A percentile compares a stretch with the other conserved stretches of the same genome.
Evolutionary conservation across 2,113 vertebrate genomes (phyloP).

Genomic region (Aix galericulata): DNA sequence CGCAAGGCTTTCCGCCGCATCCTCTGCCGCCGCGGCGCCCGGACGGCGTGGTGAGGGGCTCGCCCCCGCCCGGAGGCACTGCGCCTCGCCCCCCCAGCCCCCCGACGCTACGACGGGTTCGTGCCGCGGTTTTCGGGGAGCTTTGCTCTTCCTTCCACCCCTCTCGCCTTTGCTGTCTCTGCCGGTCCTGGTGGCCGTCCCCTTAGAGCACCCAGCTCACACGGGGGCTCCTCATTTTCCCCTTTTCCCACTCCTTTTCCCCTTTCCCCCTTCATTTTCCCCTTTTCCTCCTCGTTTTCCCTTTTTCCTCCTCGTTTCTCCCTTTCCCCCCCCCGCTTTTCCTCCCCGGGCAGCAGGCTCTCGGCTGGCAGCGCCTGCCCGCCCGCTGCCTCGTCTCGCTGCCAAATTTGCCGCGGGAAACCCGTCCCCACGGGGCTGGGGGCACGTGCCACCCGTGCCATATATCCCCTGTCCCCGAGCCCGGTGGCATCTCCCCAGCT

Average conservation of each 20-base stretch:
- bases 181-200: too few relatives aligned
- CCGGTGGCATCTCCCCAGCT: not conserved
- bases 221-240: not conserved
- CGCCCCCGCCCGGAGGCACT: not conserved
- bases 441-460: not conserved
- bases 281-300: not conserved
- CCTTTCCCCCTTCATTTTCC: too few relatives aligned
- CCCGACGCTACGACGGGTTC: not conserved
- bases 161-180: not conserved
- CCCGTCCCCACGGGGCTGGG: not conserved
- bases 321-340: not conserved
- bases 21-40: slow-evolving; percentile 53
- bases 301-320: not conserved
- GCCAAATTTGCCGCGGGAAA: too few relatives aligned
- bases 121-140: not conserved
- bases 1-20: slow-evolving; percentile 86
- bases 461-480: not conserved
- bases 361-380: too few relatives aligned
- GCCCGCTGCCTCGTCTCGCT: too few relatives aligned
- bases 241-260: not conserved
- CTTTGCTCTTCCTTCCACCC: not conserved
- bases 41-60: not conserved
- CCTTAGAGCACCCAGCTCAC: not conserved
- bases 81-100: not conserved
- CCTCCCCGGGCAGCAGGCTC: not conserved